Percentiles rank a stretch among this genome's conserved stretches.
Conservation (phyloP, 1,140 invertebrate species). For the Spodoptera frugiperda region DNA sequence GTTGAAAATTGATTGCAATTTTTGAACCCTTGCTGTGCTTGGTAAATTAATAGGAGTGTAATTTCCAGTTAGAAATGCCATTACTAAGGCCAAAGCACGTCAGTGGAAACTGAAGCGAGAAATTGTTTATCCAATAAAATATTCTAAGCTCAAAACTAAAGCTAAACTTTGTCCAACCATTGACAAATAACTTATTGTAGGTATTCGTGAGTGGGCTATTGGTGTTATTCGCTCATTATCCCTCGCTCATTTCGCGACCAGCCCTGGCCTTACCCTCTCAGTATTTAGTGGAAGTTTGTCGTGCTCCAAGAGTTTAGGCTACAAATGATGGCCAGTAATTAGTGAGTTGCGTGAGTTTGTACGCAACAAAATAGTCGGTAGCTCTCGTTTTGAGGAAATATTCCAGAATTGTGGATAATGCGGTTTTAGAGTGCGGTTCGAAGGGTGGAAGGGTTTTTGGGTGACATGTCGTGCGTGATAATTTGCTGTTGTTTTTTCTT, state of each 20-base stretch:
- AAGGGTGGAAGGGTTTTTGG: constrained; percentile 1
- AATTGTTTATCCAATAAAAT: too few species aligned
- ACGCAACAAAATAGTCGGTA: constrained; percentile 44
- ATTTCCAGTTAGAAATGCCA: too few species aligned
- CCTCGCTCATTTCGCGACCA: constrained; percentile 4
- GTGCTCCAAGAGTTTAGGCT: constrained; percentile 52
- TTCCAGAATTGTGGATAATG: constrained; percentile 43
- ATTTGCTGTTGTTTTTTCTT: background rate
- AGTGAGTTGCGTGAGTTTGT: constrained; percentile 47
- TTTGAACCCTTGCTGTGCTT: too few species aligned
- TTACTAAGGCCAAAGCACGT: too few species aligned
- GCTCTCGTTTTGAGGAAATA: constrained; percentile 30
- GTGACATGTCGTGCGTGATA: constrained; percentile 15
- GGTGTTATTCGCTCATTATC: background rate
- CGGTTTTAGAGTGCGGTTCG: constrained; percentile 19
- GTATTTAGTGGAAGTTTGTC: constrained; percentile 55
- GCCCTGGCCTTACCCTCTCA: constrained; percentile 14
- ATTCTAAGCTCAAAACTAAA: background rate
- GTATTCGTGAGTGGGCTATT: background rate
- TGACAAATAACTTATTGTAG: background rate
- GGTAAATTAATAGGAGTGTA: too few species aligned
- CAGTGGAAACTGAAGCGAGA: too few species aligned
- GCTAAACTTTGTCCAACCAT: background rate
- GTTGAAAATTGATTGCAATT: too few species aligned
- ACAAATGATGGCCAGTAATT: constrained; percentile 62